Evolutionary conservation across 2,113 vertebrate species (phyloP), one percentile per base, ranked within the genome.

Genomic region (Ifrita kowaldi): DNA sequence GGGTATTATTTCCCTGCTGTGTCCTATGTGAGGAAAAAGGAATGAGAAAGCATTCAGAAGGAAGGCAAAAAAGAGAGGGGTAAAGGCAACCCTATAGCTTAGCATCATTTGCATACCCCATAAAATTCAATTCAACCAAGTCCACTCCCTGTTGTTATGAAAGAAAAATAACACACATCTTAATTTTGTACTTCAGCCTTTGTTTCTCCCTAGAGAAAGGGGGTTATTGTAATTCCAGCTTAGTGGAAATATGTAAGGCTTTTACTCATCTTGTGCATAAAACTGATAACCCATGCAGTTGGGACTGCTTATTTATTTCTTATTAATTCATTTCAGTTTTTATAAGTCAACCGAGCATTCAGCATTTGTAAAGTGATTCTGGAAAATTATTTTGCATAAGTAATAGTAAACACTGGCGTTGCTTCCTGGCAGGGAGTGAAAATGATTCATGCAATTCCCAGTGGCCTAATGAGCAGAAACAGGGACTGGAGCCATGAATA

Each of bases 381-480:
- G 97, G 95, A 97, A 98, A 98, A 97, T 97, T 95, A 97, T 98
- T 98, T 98, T 98, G 96, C 96, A 94, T 97, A 98, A 98, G 95
- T 96, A 97, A 96, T 98, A 96, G 96, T 98, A 98, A 98, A 98
- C 96, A 98, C 94, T 97, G 96, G 97, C 65, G 6, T 90, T 86
- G 93, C 74, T 97, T 98, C 94, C 93, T 98, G 96, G 96, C 97
- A 98, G 89, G 84, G 92, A 89, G 93, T 84, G 79, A 89, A 93
- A 97, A 97, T 97, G 89, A 95, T 98, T 95, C 95, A 89, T 93
- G 74, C 69, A 95, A 95, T 97, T 95, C 97, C 97, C 92, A 92
- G 94, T 97, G 97, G 95, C 81, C 95, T 94, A 78, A 67, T 94
- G 96, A 97, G 70, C 79, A 97, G 95, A 97, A 97, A 84, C 77